Conservation (phyloP, 2,888 invertebrate genomes). For the Acleris emargana region DNA sequence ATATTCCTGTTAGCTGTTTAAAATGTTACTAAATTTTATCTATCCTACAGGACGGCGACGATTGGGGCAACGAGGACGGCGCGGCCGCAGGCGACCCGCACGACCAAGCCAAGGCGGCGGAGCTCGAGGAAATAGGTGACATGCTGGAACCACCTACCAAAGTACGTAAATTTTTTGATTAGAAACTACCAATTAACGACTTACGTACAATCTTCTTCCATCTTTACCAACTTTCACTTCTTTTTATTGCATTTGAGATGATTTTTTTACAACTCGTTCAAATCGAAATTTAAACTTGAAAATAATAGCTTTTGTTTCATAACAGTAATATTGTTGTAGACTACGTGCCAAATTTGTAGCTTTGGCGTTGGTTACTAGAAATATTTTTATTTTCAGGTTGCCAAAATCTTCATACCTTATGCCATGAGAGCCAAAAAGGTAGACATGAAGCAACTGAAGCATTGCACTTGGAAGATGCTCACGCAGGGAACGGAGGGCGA, state of each 20-base stretch:
- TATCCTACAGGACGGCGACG: slow-evolving; percentile 64
- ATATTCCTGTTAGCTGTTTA: not conserved
- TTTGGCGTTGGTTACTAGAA: too few relatives aligned
- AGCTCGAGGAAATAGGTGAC: slow-evolving; percentile 71
- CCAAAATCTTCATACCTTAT: slow-evolving; percentile 90
- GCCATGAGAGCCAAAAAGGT: slow-evolving; percentile 93
- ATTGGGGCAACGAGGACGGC: slow-evolving; percentile 74
- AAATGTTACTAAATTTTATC: too few relatives aligned
- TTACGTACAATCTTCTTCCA: too few relatives aligned
- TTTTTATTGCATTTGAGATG: too few relatives aligned
- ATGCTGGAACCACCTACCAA: slow-evolving; percentile 87
- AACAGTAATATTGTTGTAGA: too few relatives aligned
- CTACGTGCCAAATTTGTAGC: too few relatives aligned
- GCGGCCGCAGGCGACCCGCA: slow-evolving; percentile 64
- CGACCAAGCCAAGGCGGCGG: slow-evolving; percentile 61
- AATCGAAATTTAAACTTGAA: too few relatives aligned
- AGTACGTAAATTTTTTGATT: slow-evolving; percentile 53
- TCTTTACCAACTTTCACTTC: too few relatives aligned
- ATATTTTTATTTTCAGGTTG: slow-evolving; percentile 74
- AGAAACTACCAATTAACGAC: too few relatives aligned
- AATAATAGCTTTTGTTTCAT: too few relatives aligned
- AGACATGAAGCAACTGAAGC: slow-evolving; percentile 93
- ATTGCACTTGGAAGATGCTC: slow-evolving; percentile 88
- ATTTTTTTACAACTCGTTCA: too few relatives aligned
- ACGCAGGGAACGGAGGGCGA: slow-evolving; percentile 62